Conservation (phyloP, 1,140 invertebrate species). For the Papilio dardanus region DNA sequence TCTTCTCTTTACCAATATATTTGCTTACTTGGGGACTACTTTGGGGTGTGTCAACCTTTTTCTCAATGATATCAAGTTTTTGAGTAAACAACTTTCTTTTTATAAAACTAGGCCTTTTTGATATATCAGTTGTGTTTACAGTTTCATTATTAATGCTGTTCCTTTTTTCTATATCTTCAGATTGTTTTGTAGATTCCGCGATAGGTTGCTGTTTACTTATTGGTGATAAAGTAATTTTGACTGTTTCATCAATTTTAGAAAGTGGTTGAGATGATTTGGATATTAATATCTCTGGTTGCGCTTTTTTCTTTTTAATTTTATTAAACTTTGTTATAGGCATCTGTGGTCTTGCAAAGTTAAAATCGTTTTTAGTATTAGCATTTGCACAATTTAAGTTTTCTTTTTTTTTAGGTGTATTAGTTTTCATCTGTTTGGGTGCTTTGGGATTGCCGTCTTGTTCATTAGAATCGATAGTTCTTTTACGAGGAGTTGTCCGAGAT, state of each 20-base stretch:
- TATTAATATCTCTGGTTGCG: conserved; percentile 51
- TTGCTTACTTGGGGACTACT: conserved; percentile 62
- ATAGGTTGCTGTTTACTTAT: neutral
- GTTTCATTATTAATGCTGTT: conserved; percentile 36
- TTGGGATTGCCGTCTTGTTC: conserved; percentile 10
- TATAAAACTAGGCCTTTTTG: conserved; percentile 71
- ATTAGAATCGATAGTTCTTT: conserved; percentile 8
- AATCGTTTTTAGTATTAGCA: conserved; percentile 47
- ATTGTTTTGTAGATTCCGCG: conserved; percentile 25
- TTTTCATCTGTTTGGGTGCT: conserved; percentile 23
- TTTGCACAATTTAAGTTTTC: conserved; percentile 20
- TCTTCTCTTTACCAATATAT: conserved; percentile 57
- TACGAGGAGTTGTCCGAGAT: conserved; percentile 14
- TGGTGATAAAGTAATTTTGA: neutral
- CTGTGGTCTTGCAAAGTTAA: conserved; percentile 64
- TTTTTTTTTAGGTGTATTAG: conserved; percentile 3
- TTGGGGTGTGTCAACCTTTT: conserved; percentile 50
- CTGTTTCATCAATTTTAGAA: conserved; percentile 37
- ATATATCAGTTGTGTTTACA: conserved; percentile 52
- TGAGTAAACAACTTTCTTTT: conserved; percentile 76
- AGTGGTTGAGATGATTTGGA: conserved; percentile 50
- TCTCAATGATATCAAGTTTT: conserved; percentile 68
- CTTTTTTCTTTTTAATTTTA: conserved; percentile 36
- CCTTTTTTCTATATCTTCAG: conserved; percentile 34
- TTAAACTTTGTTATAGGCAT: conserved; percentile 53